These are phyloP conservation scores for Pundamilia nyererei DNA, from an alignment of 2,113 vertebrate species.

Conservation along the genomic window DNA sequence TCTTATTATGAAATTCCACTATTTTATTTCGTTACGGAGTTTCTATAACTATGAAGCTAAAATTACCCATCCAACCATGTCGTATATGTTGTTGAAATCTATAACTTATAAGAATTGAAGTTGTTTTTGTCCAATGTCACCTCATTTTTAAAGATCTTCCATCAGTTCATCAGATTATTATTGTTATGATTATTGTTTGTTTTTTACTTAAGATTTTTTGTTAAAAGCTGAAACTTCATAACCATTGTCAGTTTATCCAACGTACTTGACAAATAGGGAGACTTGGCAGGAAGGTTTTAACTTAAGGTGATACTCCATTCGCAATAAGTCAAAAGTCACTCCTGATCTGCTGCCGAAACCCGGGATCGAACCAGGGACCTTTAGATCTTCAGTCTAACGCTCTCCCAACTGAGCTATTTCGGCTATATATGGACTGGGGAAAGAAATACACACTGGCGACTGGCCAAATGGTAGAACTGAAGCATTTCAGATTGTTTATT, in stretches of 20 bases:
- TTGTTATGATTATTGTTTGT: neutral
- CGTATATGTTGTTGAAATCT: neutral
- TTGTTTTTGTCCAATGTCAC: neutral
- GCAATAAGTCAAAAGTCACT: accelerated
- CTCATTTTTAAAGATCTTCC: neutral
- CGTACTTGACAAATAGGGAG: neutral
- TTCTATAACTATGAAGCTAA: neutral
- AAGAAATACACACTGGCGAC: neutral
- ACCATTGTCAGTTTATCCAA: neutral
- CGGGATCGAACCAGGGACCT: conserved; percentile 65
- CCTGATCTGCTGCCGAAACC: conserved; percentile 48
- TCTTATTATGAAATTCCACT: neutral
- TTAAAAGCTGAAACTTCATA: neutral
- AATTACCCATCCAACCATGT: neutral
- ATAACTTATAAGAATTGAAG: neutral
- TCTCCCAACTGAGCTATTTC: conserved; percentile 66
- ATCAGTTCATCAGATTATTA: neutral
- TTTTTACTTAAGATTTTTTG: neutral
- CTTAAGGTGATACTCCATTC: neutral
- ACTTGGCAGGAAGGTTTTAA: neutral
- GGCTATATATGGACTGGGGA: accelerated
- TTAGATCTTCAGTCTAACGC: conserved; percentile 65
- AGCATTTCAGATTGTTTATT: neutral
- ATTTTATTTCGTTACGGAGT: neutral
- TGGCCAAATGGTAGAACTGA: neutral